A percentile compares a stretch with the other conserved stretches of the same genome.
Conservation (phyloP, 1,140 invertebrate genomes). For the Dolichoris vasculosae region DNA sequence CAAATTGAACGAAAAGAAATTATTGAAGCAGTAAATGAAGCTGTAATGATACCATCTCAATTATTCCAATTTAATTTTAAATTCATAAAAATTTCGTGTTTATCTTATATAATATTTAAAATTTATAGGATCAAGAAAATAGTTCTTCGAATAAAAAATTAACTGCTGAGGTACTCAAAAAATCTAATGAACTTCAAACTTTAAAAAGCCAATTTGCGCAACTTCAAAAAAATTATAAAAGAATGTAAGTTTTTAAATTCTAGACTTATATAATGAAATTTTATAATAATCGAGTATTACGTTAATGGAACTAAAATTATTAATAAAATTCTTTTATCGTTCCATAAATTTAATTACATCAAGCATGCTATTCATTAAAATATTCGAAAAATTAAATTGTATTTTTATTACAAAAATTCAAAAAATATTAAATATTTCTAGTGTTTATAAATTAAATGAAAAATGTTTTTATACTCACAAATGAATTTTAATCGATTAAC, state of each 20-base stretch:
- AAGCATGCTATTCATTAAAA: no score
- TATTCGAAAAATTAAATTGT: no score
- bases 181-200: constrained; percentile 54
- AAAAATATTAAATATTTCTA: no score
- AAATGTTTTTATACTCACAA: no score
- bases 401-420: no score
- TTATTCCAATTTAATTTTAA: constrained; percentile 55
- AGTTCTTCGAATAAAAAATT: constrained; percentile 32
- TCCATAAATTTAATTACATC: no score
- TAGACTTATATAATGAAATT: background rate
- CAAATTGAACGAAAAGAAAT: constrained; percentile 44
- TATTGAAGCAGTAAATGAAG: constrained; percentile 11
- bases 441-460: no score
- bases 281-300: no score
- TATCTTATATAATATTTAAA: background rate
- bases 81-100: constrained; percentile 19
- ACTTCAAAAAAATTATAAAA: constrained; percentile 55
- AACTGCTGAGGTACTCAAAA: constrained; percentile 55
- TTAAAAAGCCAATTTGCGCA: constrained; percentile 53
- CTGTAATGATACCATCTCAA: constrained; percentile 13
- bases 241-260: constrained; percentile 52
- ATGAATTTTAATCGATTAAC: no score
- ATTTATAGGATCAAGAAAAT: constrained; percentile 51
- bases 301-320: no score
- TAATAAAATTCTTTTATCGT: no score